Evolutionary conservation across 2,113 vertebrate species (phyloP), one percentile per base, ranked within the genome.

Genomic region (Chloropsis cyanopogon): DNA sequence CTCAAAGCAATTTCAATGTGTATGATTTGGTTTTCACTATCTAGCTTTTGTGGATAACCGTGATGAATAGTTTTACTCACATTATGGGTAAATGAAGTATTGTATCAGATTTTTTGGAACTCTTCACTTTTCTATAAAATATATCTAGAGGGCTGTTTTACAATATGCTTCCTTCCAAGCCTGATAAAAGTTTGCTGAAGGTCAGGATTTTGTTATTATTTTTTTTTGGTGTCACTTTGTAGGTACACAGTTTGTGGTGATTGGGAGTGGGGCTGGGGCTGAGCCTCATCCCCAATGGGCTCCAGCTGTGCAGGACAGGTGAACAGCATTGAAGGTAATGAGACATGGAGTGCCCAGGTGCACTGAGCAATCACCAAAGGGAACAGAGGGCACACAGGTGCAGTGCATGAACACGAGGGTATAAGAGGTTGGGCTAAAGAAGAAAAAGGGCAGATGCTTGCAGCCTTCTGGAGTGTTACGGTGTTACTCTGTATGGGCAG

Each of bases 391-490:
- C 57, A 37, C 57, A 37, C 35, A 37, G 57, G 57, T 12, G 57
- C 57, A 37, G 0, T 6, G 57, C 57, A 37, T 25, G 14, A 37
- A 12, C 16, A 6, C 6, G 24, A 39, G 57, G 57, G 5, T 25
- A 18, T 26, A 18, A 60, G 37, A 60, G 24, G 11, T 0, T 37
- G 57, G 24, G 35, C 35, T 37, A 1, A 26, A 60, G 57, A 16
- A 4, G 4, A 8, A 18, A 11, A 23, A 6, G 47, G 10, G 35
- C 35, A 60, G 57, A 17, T 25, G 15, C n/a, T 60, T 37, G 57
- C 15, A 37, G 15, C 15, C 23, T 59, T 25, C n/a, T 37, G n/a
- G 25, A 11, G n/a, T 59, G 57, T 0, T 0, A 1, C 17, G n/a
- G 5, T 37, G 57, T 25, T 37, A 6, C 15, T 37, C 23, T 25